These are phyloP conservation scores for Artibeus lituratus DNA, from an alignment of 2,797 vertebrate species.

Conservation along the genomic window DNA sequence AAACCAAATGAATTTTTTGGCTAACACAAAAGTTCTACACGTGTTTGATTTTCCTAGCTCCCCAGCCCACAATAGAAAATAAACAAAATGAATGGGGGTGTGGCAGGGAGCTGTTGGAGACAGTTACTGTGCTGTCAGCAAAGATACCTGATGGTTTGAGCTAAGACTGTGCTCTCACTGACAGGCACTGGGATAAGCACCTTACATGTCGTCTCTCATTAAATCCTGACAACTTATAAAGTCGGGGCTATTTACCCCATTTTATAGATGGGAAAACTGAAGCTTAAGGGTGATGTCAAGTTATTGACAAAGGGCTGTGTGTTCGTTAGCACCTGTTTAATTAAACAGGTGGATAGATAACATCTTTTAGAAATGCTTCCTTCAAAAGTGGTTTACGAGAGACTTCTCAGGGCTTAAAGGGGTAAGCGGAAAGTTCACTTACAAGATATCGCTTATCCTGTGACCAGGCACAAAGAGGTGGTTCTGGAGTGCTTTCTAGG, in stretches of 20 bases:
- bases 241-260: neutral
- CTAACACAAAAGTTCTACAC: neutral
- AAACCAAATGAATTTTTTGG: neutral
- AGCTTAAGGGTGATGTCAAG: neutral
- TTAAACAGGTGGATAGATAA: neutral
- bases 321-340: neutral
- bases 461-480: neutral
- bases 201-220: neutral
- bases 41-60: neutral
- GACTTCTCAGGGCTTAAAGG: neutral
- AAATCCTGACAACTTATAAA: neutral
- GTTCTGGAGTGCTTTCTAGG: neutral
- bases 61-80: neutral
- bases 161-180: neutral
- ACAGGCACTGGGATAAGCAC: neutral
- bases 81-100: neutral
- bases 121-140: neutral
- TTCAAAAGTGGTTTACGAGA: neutral
- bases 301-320: neutral
- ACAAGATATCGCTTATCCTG: neutral
- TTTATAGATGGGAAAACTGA: constrained; percentile 21
- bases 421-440: neutral
- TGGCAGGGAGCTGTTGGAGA: neutral
- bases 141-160: neutral
- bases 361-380: neutral